phyloP scores from a whole-genome alignment of 2,797 vertebrate species.

The Rhinella marina region DNA sequence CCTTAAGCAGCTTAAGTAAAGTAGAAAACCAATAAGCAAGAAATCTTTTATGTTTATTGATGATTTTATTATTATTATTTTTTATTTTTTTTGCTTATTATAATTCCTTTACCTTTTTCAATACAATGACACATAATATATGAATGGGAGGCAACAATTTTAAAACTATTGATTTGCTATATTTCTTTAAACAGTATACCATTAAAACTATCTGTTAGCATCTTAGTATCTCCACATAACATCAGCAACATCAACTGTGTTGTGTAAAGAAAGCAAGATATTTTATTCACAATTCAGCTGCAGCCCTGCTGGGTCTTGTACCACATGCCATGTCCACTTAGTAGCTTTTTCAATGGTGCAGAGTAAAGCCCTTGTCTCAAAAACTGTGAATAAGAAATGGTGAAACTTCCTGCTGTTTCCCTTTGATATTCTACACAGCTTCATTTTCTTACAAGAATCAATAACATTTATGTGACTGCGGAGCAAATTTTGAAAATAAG shows the following conservation, averaged over 20 bases:
- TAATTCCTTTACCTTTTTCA: background rate
- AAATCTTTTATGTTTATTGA: too few species aligned
- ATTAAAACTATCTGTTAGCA: constrained; percentile 26
- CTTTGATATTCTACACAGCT: constrained; percentile 59
- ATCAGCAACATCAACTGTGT: background rate
- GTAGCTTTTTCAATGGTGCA: constrained; percentile 32
- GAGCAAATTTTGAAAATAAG: constrained; percentile 49
- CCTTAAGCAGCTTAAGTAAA: too few species aligned
- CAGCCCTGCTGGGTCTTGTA: constrained; percentile 1
- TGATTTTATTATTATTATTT: background rate
- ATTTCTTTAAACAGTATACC: constrained; percentile 14
- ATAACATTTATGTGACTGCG: constrained; percentile 53
- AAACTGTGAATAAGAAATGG: constrained; percentile 40
- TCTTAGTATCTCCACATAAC: background rate
- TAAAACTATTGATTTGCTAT: background rate
- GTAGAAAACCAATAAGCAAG: too few species aligned
- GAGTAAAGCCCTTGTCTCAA: constrained; percentile 13
- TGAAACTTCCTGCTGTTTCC: constrained; percentile 37
- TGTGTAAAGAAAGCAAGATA: background rate
- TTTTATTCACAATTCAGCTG: constrained; percentile 7
- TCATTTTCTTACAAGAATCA: constrained; percentile 54
- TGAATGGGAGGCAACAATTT: background rate
- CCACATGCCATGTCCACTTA: constrained; percentile 50
- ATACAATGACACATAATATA: background rate
- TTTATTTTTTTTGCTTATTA: background rate